Evolutionary conservation across 2,113 vertebrate species (phyloP), one percentile per base, ranked within the genome.

Genomic region (Puffinus mauretanicus): DNA sequence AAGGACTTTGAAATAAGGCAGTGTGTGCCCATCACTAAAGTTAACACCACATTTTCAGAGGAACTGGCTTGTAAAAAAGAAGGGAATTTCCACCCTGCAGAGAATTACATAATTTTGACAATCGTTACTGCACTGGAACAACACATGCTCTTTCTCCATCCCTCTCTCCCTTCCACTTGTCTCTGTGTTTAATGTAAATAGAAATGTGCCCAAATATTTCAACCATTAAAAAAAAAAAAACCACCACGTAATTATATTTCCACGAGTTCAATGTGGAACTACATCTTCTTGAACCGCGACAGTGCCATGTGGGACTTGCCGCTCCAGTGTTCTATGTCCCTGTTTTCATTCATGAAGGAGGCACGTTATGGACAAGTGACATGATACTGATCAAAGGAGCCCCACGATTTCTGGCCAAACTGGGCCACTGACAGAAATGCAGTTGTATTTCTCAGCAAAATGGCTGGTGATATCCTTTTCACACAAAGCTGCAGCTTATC

Each of bases 41-140:
- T 84, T 86, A 75, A 58, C 42, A 80, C 17, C n/a, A 83, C 27
- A 73, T 81, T 90, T 92, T 93, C 44, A 78, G n/a, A 67, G 55
- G 32, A 89, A 4, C 8, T 92, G 26, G 18, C 58, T 40, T 89
- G 15, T 84, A 36, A 81, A 86, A 95, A 46, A 67, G 22, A 89
- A 83, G 18, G 25, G 36, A 82, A 82, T 55, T 85, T 94, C 81
- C 54, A 66, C 15, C 21, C 78, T 80, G 15, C 61, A 83, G 70
- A 88, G 60, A 32, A 82, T 76, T 79, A 65, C 58, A 80, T 73
- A 16, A 90, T 75, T 96, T 82, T 76, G 49, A 94, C 34, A 93
- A n/a, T 54, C 6, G 0, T 79, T 87, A 61, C 49, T 65, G 40
- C 44, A 40, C 27, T 87, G 57, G 40, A 91, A 86, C 57, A 91